Base-by-base conservation (phyloP, 1,140 invertebrate species). In the Drosophila miranda region DNA sequence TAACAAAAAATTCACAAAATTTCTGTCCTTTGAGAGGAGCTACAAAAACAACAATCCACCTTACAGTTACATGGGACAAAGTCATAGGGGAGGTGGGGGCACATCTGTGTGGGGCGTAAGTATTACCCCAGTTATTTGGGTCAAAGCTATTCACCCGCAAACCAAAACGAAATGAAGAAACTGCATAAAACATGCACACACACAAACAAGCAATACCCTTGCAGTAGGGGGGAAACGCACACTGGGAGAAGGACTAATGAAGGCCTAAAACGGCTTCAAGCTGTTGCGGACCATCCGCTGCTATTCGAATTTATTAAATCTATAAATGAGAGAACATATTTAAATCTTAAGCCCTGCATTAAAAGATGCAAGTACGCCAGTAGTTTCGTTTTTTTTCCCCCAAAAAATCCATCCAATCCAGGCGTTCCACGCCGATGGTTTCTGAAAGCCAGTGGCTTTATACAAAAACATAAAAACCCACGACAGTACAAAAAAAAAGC, bases 81-180 rank as follows among this genome's bases (percentile, higher is more conserved):
- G 63, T 43, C 3, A 5, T 14, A n/a, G 44, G 60, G 43, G 62
- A 57, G 68, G 68, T 45, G 67, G 49, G 60, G 57, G 57, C 50
- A 30, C 67, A 62, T 75, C 56, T 72, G 56, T 72, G 49, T 72
- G 67, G 77, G 68, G 80, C 75, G 72, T 72, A 72, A 54, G 70
- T 81, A 86, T 84, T 86, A 84, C 81, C 79, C 71, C 77, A 61
- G 68, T 87, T 90, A 88, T 89, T 89, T 89, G 82, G 87, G 87
- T 89, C 87, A 89, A 89, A 89, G 88, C 87, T 89, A 89, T 88
- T 89, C 87, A 89, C 71, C 80, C 79, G 87, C 75, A 89, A 81
- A 75, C 69, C 62, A 68, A 79, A 79, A 75, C 59, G 73, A 81
- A 80, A 76, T 75, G 68, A 86, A 80, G 81, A 68, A 84, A 84